Evolutionary conservation across 2,888 invertebrate genomes (phyloP), one percentile per base, ranked within the genome.

Genomic region (Bursaphelenchus okinawaensis): DNA sequence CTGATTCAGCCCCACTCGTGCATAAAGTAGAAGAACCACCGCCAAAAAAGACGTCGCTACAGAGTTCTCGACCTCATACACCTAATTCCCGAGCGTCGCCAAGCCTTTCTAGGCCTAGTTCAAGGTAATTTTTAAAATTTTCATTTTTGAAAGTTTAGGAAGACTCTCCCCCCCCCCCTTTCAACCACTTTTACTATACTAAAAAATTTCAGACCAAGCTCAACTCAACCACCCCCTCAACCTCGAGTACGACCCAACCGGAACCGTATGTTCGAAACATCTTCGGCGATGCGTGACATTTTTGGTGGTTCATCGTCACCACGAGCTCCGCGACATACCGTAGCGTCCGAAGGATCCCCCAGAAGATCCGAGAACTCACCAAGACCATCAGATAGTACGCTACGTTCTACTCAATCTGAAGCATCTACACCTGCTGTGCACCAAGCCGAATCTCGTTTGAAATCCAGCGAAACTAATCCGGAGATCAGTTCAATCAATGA

Each of bases 241-340:
- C 62, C 62, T 12, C 12, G 28, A 55, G 40, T 40, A 16, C 40
- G 40, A 1, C 19, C 62, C 12, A 55, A 63, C 4, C 9, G 26
- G n/a, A 16, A 31, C 19, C 28, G 57, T 3, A 57, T 55, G 54
- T 66, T 70, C 23, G 70, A 70, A 52, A 73, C 73, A 27, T 70
- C 70, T 6, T 61, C 70, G 24, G 70, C 68, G 1, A 73, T 70
- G 72, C 31, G 72, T 22, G 70, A 70, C 50, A 19, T 70, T 23
- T 70, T 70, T 50, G 70, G 70, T 40, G 70, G 71, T 16, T 23
- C 64, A 22, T 66, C 22, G 19, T 27, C 54, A n/a, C 54, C 23
- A 27, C 57, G 28, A 57, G 1, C 27, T 16, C 12, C 26, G n/a
- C 31, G 52, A 59, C 60, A 40, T 16, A n/a, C 40, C 40, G n/a